Percentiles rank a stretch among this genome's conserved stretches.
Conservation (phyloP, 2,888 invertebrate genomes). For the Phyllotreta cruciferae region DNA sequence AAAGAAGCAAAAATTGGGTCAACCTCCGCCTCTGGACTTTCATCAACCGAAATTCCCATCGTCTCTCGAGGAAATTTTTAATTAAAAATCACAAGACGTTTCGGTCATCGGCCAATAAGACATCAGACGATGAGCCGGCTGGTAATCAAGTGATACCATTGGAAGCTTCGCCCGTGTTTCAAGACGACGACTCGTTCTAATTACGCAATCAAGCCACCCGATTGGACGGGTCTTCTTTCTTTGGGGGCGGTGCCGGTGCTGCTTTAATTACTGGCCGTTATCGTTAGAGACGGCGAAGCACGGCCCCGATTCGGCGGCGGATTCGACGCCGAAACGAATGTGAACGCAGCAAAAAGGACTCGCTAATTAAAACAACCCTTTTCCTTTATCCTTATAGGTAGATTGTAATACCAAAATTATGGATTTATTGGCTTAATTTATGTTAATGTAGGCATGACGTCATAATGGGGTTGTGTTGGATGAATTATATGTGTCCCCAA, state of each 20-base stretch:
- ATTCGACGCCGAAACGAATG: too few relatives aligned
- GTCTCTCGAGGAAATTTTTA: conserved; percentile 14
- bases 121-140: conserved; percentile 2
- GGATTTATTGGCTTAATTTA: too few relatives aligned
- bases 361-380: too few relatives aligned
- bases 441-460: too few relatives aligned
- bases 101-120: conserved; percentile 18
- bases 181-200: conserved; percentile 58
- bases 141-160: conserved; percentile 14
- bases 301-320: too few relatives aligned
- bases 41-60: conserved; percentile 3
- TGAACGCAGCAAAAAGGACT: too few relatives aligned
- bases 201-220: conserved; percentile 58
- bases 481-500: too few relatives aligned
- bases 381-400: too few relatives aligned
- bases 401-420: too few relatives aligned
- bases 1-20: conserved; percentile 7
- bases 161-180: conserved; percentile 1
- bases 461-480: too few relatives aligned
- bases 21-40: too few relatives aligned
- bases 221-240: conserved; percentile 53
- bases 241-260: conserved; percentile 51
- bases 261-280: conserved; percentile 58
- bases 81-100: conserved; percentile 24
- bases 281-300: conserved; percentile 20